phyloP scores from a whole-genome alignment of 2,888 invertebrate genomes.

The Copidosoma aretas region DNA sequence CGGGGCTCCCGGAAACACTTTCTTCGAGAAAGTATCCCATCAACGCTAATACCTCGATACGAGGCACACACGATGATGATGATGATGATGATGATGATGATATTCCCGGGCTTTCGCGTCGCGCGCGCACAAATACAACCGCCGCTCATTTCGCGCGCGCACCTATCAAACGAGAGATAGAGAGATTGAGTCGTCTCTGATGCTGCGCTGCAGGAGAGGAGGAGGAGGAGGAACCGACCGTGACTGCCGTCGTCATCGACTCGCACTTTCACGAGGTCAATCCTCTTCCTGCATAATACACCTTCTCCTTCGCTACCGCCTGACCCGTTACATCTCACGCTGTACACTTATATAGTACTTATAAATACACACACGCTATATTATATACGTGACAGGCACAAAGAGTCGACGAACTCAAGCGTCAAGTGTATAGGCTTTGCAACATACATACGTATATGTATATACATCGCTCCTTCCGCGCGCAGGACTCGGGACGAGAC shows the following conservation, averaged over 20 bases:
- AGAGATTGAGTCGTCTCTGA: not conserved
- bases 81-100: too few species aligned
- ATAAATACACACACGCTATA: not conserved
- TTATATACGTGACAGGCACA: not conserved
- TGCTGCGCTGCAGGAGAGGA: too few species aligned
- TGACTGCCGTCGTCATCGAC: too few species aligned
- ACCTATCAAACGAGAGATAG: not conserved
- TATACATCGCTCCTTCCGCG: too few species aligned
- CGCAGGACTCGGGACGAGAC: too few species aligned
- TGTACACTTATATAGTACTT: too few species aligned
- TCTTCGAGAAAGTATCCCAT: slow-evolving; percentile 7
- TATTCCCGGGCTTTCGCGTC: not conserved
- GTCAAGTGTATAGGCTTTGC: too few species aligned
- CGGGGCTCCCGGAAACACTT: not conserved
- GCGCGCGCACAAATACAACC: not conserved
- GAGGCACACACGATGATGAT: not conserved
- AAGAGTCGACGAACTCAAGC: slow-evolving; percentile 20
- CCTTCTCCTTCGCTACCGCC: not conserved
- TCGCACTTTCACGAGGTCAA: not conserved
- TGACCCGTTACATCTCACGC: too few species aligned
- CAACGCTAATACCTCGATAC: not conserved
- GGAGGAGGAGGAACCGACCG: too few species aligned
- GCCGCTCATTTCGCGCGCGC: too few species aligned
- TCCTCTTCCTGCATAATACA: not conserved
- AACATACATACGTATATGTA: too few species aligned